A percentile compares a stretch with the other conserved stretches of the same genome.
Conservation (phyloP, 1,140 invertebrate genomes). For the Dinothrombium tinctorium region DNA sequence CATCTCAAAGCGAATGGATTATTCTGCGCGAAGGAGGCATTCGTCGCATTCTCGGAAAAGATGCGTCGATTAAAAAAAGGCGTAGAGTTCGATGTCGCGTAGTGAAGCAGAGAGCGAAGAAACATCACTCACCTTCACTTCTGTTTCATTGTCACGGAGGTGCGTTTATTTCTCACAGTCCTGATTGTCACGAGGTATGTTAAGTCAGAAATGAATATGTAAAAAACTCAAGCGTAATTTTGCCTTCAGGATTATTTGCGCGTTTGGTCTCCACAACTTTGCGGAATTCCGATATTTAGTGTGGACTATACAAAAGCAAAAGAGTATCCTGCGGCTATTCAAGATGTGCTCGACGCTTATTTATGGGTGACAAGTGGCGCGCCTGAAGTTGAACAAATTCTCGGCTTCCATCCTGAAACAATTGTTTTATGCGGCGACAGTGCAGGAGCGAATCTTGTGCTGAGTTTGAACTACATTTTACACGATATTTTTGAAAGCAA, state of each 20-base stretch:
- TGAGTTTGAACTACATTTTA: not conserved
- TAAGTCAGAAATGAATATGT: too few species aligned
- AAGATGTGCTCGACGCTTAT: constrained; percentile 84
- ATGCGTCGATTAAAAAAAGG: too few species aligned
- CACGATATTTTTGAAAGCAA: not conserved
- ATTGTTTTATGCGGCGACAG: constrained; percentile 45
- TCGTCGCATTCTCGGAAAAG: too few species aligned
- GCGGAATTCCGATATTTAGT: constrained; percentile 48
- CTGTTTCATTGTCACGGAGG: not conserved
- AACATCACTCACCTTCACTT: too few species aligned
- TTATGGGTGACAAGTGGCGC: constrained; percentile 44
- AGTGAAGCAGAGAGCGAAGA: too few species aligned
- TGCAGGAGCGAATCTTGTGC: constrained; percentile 71
- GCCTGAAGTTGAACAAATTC: constrained; percentile 22
- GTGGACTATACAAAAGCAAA: constrained; percentile 71
- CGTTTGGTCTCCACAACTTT: not conserved
- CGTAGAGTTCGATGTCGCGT: too few species aligned
- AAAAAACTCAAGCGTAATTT: not conserved
- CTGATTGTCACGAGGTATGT: not conserved
- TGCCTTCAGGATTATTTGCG: not conserved
- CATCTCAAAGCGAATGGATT: too few species aligned
- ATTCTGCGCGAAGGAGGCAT: too few species aligned
- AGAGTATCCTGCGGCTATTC: constrained; percentile 46
- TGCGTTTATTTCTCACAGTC: not conserved
- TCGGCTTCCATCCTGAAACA: constrained; percentile 11